Percentiles rank a stretch among this genome's conserved stretches.
Conservation (phyloP, 1,140 invertebrate genomes). For the Drosophila tropicalis region DNA sequence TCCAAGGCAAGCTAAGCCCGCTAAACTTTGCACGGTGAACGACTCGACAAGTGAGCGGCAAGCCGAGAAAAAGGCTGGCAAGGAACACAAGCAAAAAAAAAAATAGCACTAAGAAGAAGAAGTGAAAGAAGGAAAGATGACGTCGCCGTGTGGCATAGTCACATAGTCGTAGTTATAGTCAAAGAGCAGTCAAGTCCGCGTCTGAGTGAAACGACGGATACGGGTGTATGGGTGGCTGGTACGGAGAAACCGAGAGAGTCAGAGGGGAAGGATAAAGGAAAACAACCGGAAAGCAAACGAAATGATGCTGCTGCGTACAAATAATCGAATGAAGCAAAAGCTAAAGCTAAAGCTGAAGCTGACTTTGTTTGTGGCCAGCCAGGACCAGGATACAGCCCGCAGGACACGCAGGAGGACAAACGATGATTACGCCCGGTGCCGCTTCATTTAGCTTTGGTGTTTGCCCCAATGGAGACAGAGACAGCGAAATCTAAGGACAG, state of each 20-base stretch:
- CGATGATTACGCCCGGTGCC: conserved; percentile 60
- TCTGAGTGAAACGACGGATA: conserved; percentile 13
- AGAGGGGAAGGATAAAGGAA: conserved; percentile 37
- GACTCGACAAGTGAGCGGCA: conserved; percentile 68
- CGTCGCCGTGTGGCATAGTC: conserved; percentile 54
- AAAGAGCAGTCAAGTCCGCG: conserved; percentile 51
- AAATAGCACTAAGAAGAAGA: conserved; percentile 9
- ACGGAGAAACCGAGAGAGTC: background rate
- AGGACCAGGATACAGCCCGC: conserved; percentile 17
- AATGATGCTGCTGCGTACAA: conserved; percentile 72
- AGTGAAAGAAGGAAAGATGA: conserved; percentile 66
- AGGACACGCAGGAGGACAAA: conserved; percentile 31
- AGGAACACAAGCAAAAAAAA: conserved; percentile 10
- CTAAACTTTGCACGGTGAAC: conserved; percentile 73
- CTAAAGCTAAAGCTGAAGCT: conserved; percentile 12
- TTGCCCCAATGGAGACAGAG: conserved; percentile 20
- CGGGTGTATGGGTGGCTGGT: background rate
- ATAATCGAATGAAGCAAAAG: conserved; percentile 69
- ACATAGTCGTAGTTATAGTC: conserved; percentile 34
- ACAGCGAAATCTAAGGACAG: too few species aligned
- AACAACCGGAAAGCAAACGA: conserved; percentile 70
- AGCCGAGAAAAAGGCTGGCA: conserved; percentile 10
- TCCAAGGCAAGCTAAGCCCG: conserved; percentile 67
- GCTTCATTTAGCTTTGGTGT: conserved; percentile 64
- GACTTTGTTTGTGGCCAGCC: conserved; percentile 22